Base-by-base conservation (phyloP, 2,113 vertebrate species). In the Heterochromis multidens region DNA sequence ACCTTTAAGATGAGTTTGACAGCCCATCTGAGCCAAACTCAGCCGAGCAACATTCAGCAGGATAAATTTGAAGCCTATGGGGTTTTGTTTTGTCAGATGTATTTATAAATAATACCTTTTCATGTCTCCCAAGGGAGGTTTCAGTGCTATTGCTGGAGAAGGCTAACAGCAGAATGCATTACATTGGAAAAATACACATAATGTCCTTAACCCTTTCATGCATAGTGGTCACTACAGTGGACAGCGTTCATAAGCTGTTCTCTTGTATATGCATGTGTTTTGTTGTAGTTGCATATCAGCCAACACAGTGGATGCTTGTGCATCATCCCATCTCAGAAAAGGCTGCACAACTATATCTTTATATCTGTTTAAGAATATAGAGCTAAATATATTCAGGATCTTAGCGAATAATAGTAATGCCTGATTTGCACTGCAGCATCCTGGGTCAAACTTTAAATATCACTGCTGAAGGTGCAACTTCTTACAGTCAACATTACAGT, bases 71-170 rank as follows among this genome's bases (percentile, higher is more conserved):
- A 62, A 65, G 43, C 52, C 31, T 3, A 17, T 37, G 70, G 21
- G 49, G 17, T 87, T 1, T 17, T 56, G 59, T 23, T 21, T 13
- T 80, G 72, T 19, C 3, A 62, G 13, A 46, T 58, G 6, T 74
- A 10, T 82, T 79, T 88, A 87, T 88, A 90, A 90, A 92, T 83
- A 92, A 80, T 74, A 80, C 40, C 40, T 62, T 54, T 81, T 84
- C 25, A 56, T 67, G 70, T 87, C 80, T 88, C 87, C 83, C 82
- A 4, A 0, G 82, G 78, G 88, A 94, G 23, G 57, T 31, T 61
- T 89, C 80, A 80, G 57, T 82, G 77, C 78, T 84, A 72, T 79
- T 86, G 70, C 58, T 85, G 85, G 82, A 80, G 52, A 74, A 54
- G 46, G 31, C 67, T 76, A 70, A 65, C 16, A 37, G 14, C 13